Evolutionary conservation across 2,113 vertebrate species (phyloP).

Genomic region (Aegithalos caudatus): DNA sequence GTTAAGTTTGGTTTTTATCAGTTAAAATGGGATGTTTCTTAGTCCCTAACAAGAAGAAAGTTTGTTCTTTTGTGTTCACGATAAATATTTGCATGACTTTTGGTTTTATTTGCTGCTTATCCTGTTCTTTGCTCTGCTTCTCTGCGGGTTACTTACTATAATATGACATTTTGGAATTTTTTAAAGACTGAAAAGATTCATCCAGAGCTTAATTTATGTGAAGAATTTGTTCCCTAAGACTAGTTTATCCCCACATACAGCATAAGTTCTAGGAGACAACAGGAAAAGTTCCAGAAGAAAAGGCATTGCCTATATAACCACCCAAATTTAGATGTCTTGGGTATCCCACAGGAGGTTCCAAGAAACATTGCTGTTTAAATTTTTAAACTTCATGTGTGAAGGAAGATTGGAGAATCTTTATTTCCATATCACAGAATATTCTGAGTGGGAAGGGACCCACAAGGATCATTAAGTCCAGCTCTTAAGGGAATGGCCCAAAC

Average conservation of each 20-base stretch:
- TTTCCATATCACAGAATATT: neutral
- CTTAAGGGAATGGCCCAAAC: neutral
- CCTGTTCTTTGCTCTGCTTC: neutral
- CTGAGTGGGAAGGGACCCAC: neutral
- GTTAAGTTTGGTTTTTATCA: neutral
- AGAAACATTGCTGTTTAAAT: neutral
- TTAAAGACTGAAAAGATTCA: neutral
- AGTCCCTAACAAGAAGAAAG: neutral
- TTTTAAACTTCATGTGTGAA: neutral
- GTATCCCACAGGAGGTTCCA: neutral
- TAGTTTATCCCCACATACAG: neutral
- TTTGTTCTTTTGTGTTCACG: neutral
- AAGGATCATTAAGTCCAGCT: neutral
- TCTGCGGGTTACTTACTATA: neutral
- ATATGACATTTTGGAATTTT: neutral
- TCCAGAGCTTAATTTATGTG: neutral
- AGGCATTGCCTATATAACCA: neutral
- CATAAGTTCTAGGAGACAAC: neutral
- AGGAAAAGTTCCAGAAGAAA: neutral
- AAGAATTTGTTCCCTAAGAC: neutral
- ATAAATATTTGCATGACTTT: neutral
- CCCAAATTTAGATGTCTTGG: neutral
- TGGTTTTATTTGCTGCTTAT: neutral
- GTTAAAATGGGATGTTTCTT: neutral
- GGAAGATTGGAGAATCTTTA: neutral